phyloP scores from a whole-genome alignment of 2,797 vertebrate genomes.

The Ictinia mississippiensis region DNA sequence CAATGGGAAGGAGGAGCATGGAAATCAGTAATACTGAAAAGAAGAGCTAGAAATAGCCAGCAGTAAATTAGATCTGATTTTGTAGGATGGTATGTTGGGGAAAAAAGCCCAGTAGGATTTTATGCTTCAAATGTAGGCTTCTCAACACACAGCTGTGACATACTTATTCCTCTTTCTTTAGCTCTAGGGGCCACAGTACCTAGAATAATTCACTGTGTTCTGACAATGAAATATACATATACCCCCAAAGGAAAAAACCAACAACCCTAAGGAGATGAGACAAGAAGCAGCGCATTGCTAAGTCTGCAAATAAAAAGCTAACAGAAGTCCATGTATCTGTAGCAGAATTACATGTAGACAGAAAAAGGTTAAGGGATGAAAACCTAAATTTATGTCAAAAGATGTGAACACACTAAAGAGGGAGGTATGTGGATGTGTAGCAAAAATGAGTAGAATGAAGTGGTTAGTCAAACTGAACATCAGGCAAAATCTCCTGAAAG shows the following conservation, averaged over 20 bases:
- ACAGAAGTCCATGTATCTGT: neutral
- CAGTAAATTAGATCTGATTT: neutral
- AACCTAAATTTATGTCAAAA: neutral
- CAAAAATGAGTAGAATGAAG: neutral
- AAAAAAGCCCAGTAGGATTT: neutral
- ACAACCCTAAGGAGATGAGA: neutral
- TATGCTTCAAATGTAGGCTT: neutral
- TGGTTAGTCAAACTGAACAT: neutral
- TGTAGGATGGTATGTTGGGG: neutral
- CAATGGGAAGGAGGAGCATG: neutral
- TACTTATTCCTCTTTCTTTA: neutral
- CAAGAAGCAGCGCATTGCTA: neutral
- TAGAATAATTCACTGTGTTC: neutral
- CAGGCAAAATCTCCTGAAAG: neutral
- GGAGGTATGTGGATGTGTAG: neutral
- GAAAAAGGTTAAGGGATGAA: neutral
- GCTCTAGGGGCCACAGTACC: neutral
- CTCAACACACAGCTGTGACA: neutral
- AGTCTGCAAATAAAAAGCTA: neutral
- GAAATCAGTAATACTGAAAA: neutral
- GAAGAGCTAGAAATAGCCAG: neutral
- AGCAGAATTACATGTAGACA: neutral
- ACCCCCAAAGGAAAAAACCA: neutral
- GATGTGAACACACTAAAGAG: neutral
- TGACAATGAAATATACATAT: neutral